These are phyloP conservation scores for Chelonia mydas DNA, from an alignment of 2,797 vertebrate genomes.

Conservation along the genomic window DNA sequence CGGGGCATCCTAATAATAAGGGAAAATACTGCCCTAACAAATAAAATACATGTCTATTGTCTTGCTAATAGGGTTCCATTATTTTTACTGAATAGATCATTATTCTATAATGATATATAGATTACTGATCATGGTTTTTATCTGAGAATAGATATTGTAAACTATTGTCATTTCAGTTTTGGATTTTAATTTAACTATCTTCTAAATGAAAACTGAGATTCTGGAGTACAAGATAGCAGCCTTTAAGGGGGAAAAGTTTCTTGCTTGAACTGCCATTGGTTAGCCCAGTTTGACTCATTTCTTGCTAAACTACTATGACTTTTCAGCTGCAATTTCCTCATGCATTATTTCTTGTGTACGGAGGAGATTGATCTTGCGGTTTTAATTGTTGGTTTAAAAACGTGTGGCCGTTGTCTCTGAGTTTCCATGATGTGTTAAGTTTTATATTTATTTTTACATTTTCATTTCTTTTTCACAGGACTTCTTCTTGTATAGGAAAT, in stretches of 20 bases:
- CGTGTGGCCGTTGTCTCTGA: not conserved
- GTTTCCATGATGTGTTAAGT: fast-evolving
- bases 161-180: not conserved
- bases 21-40: fast-evolving
- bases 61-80: not conserved
- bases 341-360: not conserved
- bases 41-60: not conserved
- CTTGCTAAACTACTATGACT: not conserved
- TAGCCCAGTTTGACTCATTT: not conserved
- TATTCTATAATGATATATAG: not conserved
- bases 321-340: not conserved
- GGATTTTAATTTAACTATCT: not conserved
- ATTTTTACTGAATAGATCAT: not conserved
- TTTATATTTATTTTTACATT: not conserved
- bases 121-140: not conserved
- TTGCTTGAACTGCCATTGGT: not conserved
- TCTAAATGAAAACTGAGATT: not conserved
- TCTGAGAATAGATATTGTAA: not conserved
- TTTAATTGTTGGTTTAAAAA: constrained; percentile 28
- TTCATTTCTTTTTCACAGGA: not conserved
- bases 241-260: not conserved
- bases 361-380: not conserved
- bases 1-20: not conserved
- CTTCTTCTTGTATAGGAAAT: not conserved
- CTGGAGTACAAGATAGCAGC: not conserved